These are phyloP conservation scores for Todus mexicanus DNA, from an alignment of 2,797 vertebrate species.

Conservation along the genomic window DNA sequence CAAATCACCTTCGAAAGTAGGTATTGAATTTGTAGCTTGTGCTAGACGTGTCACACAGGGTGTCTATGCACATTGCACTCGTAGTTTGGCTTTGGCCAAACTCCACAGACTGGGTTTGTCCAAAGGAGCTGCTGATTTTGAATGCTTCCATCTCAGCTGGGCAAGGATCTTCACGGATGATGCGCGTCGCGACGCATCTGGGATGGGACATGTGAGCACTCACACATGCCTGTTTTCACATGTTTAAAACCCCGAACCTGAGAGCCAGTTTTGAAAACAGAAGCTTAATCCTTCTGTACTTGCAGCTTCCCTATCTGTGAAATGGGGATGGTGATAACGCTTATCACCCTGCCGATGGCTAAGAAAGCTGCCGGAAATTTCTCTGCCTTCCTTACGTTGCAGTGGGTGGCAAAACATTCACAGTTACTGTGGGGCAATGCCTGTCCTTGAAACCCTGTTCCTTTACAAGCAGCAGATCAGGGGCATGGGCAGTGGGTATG, in stretches of 20 bases:
- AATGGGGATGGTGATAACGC: not conserved
- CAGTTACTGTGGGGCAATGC: not conserved
- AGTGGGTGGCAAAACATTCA: not conserved
- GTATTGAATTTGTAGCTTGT: accelerated
- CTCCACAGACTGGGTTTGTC: not conserved
- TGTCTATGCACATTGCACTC: not conserved
- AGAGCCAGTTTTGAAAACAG: not conserved
- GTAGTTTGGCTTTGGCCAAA: not conserved
- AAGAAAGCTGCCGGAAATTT: not conserved
- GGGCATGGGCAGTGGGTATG: not conserved
- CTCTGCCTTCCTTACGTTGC: not conserved
- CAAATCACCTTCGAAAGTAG: not conserved
- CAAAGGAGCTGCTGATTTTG: not conserved
- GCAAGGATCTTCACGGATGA: not conserved
- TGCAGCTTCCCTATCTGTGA: not conserved
- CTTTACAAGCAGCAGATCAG: not conserved
- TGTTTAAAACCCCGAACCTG: not conserved
- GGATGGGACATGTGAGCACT: not conserved
- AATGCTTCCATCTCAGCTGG: not conserved
- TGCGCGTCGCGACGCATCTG: not conserved
- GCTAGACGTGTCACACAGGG: not conserved
- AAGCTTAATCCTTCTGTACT: not conserved
- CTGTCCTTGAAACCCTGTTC: not conserved
- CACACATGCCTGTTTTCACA: not conserved
- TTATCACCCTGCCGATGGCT: not conserved